phyloP scores from a whole-genome alignment of 2,888 invertebrate genomes.

The Acanthosepion pharaonis region DNA sequence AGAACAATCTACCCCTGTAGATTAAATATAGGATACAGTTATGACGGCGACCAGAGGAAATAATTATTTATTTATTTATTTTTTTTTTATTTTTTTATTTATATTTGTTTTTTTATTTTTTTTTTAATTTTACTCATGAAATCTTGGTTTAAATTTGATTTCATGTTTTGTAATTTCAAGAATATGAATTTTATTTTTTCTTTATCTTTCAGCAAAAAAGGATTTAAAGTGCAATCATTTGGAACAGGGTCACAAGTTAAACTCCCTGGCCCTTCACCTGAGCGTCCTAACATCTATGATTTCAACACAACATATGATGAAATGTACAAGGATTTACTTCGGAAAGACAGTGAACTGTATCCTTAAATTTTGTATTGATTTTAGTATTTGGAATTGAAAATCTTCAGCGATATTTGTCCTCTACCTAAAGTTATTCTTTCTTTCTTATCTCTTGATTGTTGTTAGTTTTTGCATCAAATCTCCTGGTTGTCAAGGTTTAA shows the following conservation, averaged over 20 bases:
- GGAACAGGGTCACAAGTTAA: conserved; percentile 84
- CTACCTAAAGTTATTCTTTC: not conserved
- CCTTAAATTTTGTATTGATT: conserved; percentile 65
- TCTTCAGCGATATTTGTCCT: no score
- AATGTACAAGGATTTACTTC: conserved; percentile 91
- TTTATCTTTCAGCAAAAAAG: conserved; percentile 87
- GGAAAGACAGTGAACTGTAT: conserved; percentile 93
- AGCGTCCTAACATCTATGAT: conserved; percentile 95
- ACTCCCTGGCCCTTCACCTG: conserved; percentile 93
- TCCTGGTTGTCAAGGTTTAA: not conserved
- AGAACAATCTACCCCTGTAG: no score
- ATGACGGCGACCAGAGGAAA: no score
- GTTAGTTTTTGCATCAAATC: not conserved
- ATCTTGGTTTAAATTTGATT: no score
- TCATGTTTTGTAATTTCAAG: no score
- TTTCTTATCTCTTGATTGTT: not conserved
- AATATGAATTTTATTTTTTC: no score
- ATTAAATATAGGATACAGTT: no score
- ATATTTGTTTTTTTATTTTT: no score
- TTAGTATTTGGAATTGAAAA: no score
- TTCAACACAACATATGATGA: conserved; percentile 96
- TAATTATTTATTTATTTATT: no score
- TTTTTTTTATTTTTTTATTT: no score
- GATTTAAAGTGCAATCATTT: conserved; percentile 94
- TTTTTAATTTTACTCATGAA: no score